phyloP scores from a whole-genome alignment of 2,113 vertebrate species.

The Plotosus lineatus region DNA sequence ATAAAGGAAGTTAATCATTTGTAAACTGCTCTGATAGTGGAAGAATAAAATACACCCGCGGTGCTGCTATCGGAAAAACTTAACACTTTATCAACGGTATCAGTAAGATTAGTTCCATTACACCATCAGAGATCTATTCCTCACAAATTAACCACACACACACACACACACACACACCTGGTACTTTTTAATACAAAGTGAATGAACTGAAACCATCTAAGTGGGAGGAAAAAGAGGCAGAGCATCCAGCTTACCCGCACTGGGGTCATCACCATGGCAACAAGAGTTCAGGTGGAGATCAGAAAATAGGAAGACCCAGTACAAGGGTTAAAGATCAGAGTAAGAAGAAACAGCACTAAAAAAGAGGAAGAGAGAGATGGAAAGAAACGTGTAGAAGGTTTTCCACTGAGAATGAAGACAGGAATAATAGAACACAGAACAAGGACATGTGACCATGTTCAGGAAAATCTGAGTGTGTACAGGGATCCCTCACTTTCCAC shows the following conservation, averaged over 20 bases:
- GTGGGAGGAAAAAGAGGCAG: background rate
- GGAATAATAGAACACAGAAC: background rate
- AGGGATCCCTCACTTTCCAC: too few relatives aligned
- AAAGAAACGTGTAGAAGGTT: constrained; percentile 36
- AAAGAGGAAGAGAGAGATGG: constrained; percentile 42
- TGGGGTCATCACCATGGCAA: constrained; percentile 60
- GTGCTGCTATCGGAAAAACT: too few relatives aligned
- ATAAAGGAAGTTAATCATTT: too few relatives aligned
- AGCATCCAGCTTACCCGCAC: constrained; percentile 63
- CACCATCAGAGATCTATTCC: background rate
- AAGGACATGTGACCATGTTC: background rate
- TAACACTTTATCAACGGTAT: too few relatives aligned
- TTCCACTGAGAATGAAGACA: background rate
- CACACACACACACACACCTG: background rate
- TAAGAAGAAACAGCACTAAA: constrained; percentile 30
- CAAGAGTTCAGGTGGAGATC: constrained; percentile 67
- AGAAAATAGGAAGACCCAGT: constrained; percentile 62
- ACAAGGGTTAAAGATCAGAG: constrained; percentile 57
- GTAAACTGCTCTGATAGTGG: too few relatives aligned
- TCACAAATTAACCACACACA: background rate
- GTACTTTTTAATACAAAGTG: background rate
- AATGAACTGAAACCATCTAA: background rate
- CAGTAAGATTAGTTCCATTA: constrained; percentile 1
- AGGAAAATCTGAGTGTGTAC: constrained; percentile 10
- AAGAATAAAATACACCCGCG: too few relatives aligned